Conservation (phyloP, 2,113 vertebrate genomes). For the Puma concolor region DNA sequence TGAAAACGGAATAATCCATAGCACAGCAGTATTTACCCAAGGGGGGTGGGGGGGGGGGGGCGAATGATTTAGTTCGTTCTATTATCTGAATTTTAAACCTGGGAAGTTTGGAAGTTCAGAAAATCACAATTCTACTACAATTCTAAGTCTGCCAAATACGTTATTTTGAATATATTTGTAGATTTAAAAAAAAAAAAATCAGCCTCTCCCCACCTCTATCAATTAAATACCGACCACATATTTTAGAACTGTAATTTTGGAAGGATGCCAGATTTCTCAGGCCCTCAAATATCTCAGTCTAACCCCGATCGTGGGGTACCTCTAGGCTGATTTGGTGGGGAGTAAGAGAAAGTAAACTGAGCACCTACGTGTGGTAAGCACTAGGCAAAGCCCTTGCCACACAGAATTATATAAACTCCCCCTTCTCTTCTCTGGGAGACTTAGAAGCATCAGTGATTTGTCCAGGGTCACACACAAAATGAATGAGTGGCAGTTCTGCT, state of each 20-base stretch:
- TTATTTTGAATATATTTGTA: neutral
- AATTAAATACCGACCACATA: neutral
- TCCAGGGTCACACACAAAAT: neutral
- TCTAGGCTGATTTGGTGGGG: neutral
- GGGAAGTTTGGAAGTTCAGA: neutral
- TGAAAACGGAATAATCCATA: neutral
- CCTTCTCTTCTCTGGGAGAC: neutral
- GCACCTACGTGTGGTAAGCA: neutral
- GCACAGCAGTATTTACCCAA: neutral
- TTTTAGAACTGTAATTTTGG: neutral
- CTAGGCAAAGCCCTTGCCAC: neutral
- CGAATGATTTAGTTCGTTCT: neutral
- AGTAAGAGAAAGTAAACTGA: neutral
- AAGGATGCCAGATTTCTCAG: neutral
- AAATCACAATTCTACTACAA: neutral
- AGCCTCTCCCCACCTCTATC: neutral
- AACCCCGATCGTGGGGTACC: neutral
- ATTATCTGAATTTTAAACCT: neutral
- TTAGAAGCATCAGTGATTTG: neutral
- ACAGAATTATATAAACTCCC: neutral
- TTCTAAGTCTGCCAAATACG: neutral
- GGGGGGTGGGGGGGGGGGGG: neutral
- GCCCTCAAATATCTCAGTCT: neutral
- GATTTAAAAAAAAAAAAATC: neutral
- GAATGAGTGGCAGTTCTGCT: neutral